Conservation (phyloP, 2,113 vertebrate species). For the Mastomys coucha region DNA sequence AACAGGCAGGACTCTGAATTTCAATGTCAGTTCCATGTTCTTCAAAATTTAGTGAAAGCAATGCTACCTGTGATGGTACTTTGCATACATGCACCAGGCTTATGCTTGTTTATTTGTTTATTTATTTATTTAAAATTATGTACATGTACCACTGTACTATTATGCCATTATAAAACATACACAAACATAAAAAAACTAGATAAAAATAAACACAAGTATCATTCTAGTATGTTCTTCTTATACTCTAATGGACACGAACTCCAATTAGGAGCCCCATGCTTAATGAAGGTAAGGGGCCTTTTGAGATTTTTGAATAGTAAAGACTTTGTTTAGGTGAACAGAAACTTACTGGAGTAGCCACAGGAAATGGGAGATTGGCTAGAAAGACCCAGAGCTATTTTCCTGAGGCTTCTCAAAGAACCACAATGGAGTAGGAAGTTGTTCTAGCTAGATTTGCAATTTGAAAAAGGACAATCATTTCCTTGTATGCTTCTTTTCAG, state of each 20-base stretch:
- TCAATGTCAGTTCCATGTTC: background rate
- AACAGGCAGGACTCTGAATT: background rate
- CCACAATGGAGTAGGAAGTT: constrained; percentile 42
- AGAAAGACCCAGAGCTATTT: constrained; percentile 68
- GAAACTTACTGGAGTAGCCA: constrained; percentile 68
- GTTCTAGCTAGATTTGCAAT: constrained; percentile 57
- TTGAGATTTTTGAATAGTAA: constrained; percentile 58
- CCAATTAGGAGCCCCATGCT: constrained; percentile 48
- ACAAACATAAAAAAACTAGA: constrained; percentile 80
- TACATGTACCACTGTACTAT: constrained; percentile 80
- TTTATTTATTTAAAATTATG: constrained; percentile 80
- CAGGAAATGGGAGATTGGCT: constrained; percentile 50
- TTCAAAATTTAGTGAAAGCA: background rate
- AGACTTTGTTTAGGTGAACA: constrained; percentile 69
- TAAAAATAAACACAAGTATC: constrained; percentile 79
- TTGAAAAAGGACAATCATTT: constrained; percentile 52
- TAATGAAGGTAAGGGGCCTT: constrained; percentile 12
- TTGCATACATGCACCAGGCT: constrained; percentile 73
- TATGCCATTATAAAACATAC: constrained; percentile 82
- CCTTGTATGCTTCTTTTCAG: constrained; percentile 51
- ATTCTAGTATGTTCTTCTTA: constrained; percentile 65
- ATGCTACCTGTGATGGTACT: constrained; percentile 32
- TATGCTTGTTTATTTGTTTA: constrained; percentile 67
- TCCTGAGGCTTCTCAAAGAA: constrained; percentile 65
- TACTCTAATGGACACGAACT: constrained; percentile 45